phyloP scores from a whole-genome alignment of 2,797 vertebrate species.

The Eupleurogrammus muticus region DNA sequence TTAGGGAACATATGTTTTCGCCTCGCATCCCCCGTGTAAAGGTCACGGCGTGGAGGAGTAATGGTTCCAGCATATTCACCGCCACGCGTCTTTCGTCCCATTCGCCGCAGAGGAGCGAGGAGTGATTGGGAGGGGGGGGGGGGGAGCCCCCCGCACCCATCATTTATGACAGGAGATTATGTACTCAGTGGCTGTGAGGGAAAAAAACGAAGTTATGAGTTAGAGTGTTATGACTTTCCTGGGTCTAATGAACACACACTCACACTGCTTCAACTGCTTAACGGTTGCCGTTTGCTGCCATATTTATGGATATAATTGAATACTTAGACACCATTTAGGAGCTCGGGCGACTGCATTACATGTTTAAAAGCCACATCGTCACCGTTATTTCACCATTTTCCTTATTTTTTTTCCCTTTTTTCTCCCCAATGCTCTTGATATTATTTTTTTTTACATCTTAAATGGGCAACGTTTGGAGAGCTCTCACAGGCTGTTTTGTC shows the following conservation, averaged over 20 bases:
- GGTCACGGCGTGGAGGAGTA: constrained; percentile 77
- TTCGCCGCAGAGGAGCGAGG: constrained; percentile 65
- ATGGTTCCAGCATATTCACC: constrained; percentile 65
- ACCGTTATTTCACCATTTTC: constrained; percentile 45
- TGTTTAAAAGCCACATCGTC: constrained; percentile 55
- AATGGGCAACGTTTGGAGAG: no score
- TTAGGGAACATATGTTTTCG: constrained; percentile 73
- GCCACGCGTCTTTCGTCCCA: constrained; percentile 55
- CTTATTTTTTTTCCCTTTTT: constrained; percentile 13
- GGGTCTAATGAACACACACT: constrained; percentile 75
- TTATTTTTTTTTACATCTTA: no score
- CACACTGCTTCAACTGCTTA: constrained; percentile 59
- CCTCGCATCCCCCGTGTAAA: constrained; percentile 70
- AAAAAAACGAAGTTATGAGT: constrained; percentile 65
- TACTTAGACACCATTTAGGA: constrained; percentile 52
- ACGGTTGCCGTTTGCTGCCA: constrained; percentile 52
- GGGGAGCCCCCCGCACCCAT: constrained; percentile 14
- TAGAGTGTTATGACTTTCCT: constrained; percentile 68
- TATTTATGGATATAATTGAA: constrained; percentile 63
- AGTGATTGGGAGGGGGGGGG: constrained; percentile 28
- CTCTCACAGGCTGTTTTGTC: no score
- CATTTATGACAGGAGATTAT: constrained; percentile 73
- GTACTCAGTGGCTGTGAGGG: constrained; percentile 61
- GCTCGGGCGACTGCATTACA: constrained; percentile 26
- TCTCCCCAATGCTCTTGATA: no score